Evolutionary conservation across 2,113 vertebrate species (phyloP), one percentile per base, ranked within the genome.

Genomic region (Myiagra hebetior): DNA sequence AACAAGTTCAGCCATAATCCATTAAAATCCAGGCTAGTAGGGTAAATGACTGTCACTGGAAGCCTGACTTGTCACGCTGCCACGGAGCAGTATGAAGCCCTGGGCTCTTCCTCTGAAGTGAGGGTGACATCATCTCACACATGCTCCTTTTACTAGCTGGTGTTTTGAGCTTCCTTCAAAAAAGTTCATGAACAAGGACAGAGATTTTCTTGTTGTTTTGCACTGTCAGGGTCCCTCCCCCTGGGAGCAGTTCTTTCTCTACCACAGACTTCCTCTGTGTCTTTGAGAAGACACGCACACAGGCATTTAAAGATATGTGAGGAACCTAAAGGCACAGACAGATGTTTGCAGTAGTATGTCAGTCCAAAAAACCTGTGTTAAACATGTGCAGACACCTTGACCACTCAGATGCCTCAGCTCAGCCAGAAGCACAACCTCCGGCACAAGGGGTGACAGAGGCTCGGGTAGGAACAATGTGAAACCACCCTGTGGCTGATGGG

Each of bases 101-200:
- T 59, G 59, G 46, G 67, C 60, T 93, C 72, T 90, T 87, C 82
- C 70, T 89, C 73, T 37, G 44, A 53, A 88, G 68, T 64, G 9
- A 4, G 59, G 17, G n/a, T 93, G 92, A 93, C 75, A 82, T 94
- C 83, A 95, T 91, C 88, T 89, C 86, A 95, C 93, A 92, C 80
- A 78, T 62, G 65, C 77, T 92, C 65, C 49, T 92, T 63, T 94
- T 81, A 69, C 93, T 57, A 88, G 87, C 47, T 5, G 2, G 26
- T 72, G 57, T 84, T 77, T 56, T 18, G 68, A 91, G 63, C 50
- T 96, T 55, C 41, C 52, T 80, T 97, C 87, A 86, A 65, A 88
- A 70, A 68, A 5, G 2, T 78, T 73, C 35, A 62, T 0, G 1
- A 90, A 33, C 2, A 0, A 72, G 49, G 31, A 63, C 15, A 46